Percentiles rank a stretch among this genome's conserved stretches.
Conservation (phyloP, 2,888 invertebrate genomes). For the Amphipoea oculea region DNA sequence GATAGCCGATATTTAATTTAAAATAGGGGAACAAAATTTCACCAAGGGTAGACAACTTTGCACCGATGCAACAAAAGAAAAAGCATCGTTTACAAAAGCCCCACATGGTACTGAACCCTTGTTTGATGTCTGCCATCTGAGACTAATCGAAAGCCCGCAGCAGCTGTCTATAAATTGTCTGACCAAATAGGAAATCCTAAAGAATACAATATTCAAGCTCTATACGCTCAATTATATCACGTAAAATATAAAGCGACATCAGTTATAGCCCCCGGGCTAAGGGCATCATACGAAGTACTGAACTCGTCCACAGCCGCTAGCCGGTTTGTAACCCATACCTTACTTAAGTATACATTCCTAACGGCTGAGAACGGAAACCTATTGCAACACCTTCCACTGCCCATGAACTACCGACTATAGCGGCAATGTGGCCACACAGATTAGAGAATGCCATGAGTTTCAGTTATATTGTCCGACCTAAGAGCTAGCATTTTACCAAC, state of each 20-base stretch:
- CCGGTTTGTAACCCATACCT: slow-evolving; percentile 19
- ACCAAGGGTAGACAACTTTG: background rate
- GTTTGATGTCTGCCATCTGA: slow-evolving; percentile 10
- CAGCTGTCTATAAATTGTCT: background rate
- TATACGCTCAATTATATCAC: background rate
- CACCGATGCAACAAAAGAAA: slow-evolving; percentile 1
- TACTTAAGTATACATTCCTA: slow-evolving; percentile 18
- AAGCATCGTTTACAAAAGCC: background rate
- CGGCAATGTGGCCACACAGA: background rate
- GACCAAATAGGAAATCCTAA: background rate
- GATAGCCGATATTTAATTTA: background rate
- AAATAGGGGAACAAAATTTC: background rate
- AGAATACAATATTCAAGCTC: background rate
- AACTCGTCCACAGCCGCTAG: slow-evolving; percentile 13
- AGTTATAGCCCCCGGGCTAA: slow-evolving; percentile 27
- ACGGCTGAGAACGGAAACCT: slow-evolving; percentile 10
- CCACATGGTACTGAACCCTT: background rate
- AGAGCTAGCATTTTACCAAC: background rate
- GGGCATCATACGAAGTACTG: slow-evolving; percentile 18
- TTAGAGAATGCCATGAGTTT: background rate
- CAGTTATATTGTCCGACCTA: background rate
- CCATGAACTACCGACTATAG: background rate
- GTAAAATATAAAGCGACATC: slow-evolving; percentile 11
- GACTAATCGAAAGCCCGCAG: slow-evolving; percentile 15
- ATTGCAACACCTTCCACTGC: slow-evolving; percentile 10